These are phyloP conservation scores for Acanthiza pusilla DNA, from an alignment of 2,797 vertebrate genomes.

Conservation along the genomic window DNA sequence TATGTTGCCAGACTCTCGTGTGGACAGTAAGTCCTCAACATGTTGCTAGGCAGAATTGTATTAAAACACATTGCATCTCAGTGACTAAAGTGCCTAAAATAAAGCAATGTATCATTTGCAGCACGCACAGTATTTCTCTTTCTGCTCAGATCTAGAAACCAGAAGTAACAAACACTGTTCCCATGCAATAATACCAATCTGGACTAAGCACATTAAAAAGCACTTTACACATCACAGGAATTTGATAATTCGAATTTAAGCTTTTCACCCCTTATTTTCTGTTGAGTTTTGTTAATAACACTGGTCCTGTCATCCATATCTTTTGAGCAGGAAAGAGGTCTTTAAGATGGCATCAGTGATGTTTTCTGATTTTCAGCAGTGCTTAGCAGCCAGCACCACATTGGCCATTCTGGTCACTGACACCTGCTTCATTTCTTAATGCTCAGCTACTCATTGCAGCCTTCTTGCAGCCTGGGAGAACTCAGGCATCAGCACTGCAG, in stretches of 20 bases:
- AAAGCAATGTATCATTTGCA: neutral
- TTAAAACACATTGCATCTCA: neutral
- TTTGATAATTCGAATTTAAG: neutral
- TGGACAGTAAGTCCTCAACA: slow-evolving; percentile 18
- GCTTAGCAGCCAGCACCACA: neutral
- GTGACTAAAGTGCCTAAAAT: neutral
- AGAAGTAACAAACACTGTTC: neutral
- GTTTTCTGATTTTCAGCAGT: neutral
- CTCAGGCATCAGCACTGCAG: neutral
- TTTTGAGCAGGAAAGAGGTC: neutral
- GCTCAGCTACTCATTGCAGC: neutral
- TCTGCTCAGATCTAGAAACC: neutral
- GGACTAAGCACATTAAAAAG: neutral
- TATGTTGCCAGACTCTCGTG: neutral
- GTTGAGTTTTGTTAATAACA: neutral
- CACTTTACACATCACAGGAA: neutral
- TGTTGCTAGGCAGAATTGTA: slow-evolving; percentile 52
- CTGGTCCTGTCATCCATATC: neutral
- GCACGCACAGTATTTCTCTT: neutral
- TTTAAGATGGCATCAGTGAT: neutral
- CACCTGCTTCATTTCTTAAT: neutral
- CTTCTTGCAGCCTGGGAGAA: neutral
- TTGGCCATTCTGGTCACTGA: neutral
- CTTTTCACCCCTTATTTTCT: neutral
- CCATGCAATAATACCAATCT: neutral